These are phyloP conservation scores for Colinus virginianus DNA, from an alignment of 2,113 vertebrate genomes.

Conservation along the genomic window DNA sequence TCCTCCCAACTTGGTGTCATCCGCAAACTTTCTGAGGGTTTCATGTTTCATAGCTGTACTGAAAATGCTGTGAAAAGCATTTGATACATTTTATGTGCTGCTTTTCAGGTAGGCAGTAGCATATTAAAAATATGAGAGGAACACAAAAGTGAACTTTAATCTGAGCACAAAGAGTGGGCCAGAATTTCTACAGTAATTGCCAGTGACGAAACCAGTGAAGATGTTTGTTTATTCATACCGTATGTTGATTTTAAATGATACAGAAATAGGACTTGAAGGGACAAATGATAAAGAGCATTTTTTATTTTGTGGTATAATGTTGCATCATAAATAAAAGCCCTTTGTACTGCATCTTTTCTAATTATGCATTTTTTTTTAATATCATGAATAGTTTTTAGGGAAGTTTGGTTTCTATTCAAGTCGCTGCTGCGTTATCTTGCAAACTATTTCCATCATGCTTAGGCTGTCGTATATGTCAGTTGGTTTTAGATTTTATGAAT, in stretches of 20 bases:
- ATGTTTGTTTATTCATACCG: not conserved
- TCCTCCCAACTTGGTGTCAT: too few relatives aligned
- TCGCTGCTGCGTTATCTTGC: not conserved
- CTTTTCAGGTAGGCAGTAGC: not conserved
- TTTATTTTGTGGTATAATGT: not conserved
- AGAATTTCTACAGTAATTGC: not conserved
- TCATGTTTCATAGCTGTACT: not conserved
- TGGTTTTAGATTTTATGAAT: not conserved
- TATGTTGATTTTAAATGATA: not conserved
- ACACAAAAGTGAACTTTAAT: not conserved
- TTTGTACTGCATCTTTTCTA: not conserved
- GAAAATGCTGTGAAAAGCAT: accelerated
- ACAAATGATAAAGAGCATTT: not conserved
- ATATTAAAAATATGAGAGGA: not conserved
- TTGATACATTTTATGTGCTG: not conserved
- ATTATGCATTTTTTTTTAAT: not conserved
- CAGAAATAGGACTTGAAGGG: not conserved
- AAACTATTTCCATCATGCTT: not conserved
- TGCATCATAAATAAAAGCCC: not conserved
- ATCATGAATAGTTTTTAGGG: not conserved
- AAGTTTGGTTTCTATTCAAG: not conserved
- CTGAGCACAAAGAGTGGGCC: not conserved
- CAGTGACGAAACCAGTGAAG: not conserved
- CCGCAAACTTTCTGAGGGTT: too few relatives aligned
- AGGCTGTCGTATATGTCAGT: not conserved